A percentile compares a stretch with the other conserved stretches of the same genome.
These are phyloP conservation scores for Pollenia griseotomentosa DNA, from an alignment of 2,888 invertebrate genomes.

Conservation along the genomic window DNA sequence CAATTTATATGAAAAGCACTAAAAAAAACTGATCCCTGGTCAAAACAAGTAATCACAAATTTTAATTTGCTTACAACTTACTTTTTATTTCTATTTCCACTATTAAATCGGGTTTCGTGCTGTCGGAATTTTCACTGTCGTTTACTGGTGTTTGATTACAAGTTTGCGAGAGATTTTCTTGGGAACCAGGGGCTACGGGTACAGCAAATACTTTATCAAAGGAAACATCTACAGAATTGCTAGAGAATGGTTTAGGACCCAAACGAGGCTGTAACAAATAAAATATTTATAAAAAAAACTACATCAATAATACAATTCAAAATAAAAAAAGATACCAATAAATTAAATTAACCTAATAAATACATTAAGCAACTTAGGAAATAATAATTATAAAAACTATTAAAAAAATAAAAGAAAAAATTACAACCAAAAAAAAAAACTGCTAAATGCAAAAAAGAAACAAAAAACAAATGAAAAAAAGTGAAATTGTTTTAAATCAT, in stretches of 20 bases:
- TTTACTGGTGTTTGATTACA: conserved; percentile 65
- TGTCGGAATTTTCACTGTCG: conserved; percentile 41
- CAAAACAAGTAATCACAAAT: not conserved
- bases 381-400: conserved; percentile 12
- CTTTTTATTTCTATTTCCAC: conserved; percentile 85
- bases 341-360: not conserved
- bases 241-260: conserved; percentile 94
- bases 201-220: conserved; percentile 93
- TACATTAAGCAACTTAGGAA: not conserved
- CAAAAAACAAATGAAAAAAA: conserved; percentile 25
- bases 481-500: conserved; percentile 40
- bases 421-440: not conserved
- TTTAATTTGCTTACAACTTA: conserved; percentile 78
- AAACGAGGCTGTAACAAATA: conserved; percentile 88
- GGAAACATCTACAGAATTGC: conserved; percentile 90
- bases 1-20: too few species aligned
- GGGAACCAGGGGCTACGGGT: conserved; percentile 88
- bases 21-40: too few species aligned
- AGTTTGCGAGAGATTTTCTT: conserved; percentile 80
- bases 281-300: conserved; percentile 36
- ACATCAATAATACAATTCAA: not conserved
- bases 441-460: not conserved
- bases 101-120: conserved; percentile 81
- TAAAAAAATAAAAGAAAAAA: conserved; percentile 27
- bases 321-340: conserved; percentile 8